Base-by-base conservation (phyloP, 2,113 vertebrate genomes). In the Barnardius zonarius region DNA sequence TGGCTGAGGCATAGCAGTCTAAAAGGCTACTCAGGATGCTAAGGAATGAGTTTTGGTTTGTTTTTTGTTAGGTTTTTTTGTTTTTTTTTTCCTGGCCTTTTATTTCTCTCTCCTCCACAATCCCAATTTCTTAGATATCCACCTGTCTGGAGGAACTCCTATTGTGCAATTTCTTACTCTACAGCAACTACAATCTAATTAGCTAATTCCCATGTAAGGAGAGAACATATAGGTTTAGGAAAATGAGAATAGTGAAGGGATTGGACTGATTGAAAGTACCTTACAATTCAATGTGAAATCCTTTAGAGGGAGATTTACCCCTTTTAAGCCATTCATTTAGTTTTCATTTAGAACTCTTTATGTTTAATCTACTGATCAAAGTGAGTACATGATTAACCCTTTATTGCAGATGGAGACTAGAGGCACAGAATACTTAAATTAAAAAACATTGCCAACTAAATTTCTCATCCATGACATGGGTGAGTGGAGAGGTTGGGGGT, bases 391-490 rank as follows among this genome's bases (percentile, higher is more conserved):
- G 5, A 72, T 67, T 59, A 70, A 59, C 2, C 5, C 13, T 25
- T 11, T 28, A 37, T 14, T 49, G 72, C 4, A 51, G 15, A 63
- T 18, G 31, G 28, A 90, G 7, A n/a, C 5, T 35, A 78, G 11
- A 70, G 12, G 14, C 54, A 93, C 11, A 79, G n/a, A 83, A 75
- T 41, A 20, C 8, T 76, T 39, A 70, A 74, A 89, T 62, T 44
- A 44, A 30, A 62, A 66, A n/a, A 6, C 1, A 2, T 25, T 57
- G 7, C 7, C 10, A 68, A 61, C 16, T 66, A 77, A 49, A 11
- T 35, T 1, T n/a, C 13, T 64, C 64, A 28, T 5, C 7, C 3
- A n/a, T 2, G 5, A 18, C 4, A 43, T 11, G 24, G 13, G 1
- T 3, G 9, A n/a, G 57, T 59, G 33, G 13, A n/a, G 33, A 35